Evolutionary conservation across 2,888 invertebrate species (phyloP), one percentile per base, ranked within the genome.

Genomic region (Orchesellides sinensis): DNA sequence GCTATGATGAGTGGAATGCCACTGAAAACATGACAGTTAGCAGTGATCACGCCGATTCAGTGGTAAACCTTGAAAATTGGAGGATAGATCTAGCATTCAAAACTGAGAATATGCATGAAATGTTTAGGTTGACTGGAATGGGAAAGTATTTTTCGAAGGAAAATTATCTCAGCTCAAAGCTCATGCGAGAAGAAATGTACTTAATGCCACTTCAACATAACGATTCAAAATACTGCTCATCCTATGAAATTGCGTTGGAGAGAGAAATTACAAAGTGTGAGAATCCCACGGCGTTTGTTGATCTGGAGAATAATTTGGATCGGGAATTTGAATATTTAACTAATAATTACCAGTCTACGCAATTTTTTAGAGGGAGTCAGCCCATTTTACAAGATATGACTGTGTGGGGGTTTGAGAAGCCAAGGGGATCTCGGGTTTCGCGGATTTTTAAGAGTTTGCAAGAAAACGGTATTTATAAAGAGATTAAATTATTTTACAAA

Each of bases 401-500:
- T 29, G 14, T 63, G 0, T 63, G 63, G 63, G 17, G 21, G 14
- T 63, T 63, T 35, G 63, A 63, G 1, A 63, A 63, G 12, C 19
- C 35, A 2, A 1, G 21, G 6, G 63, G 63, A 35, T 63, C 63
- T 14, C 12, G 12, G 1, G 0, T 63, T 10, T 21, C 63, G 0
- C 0, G 35, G 1, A 17, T 35, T 21, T 63, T 63, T 35, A 10
- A n/a, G 6, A 14, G 8, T 21, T 35, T 35, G 19, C 1, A 35
- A 14, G 63, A 63, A 63, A 63, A 14, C 21, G 63, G 63, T 1
- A 63, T 63, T 40, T 63, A 63, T 35, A 3, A 3, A 6, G 32
- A 63, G 14, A 10, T 63, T 5, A 21, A 63, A 10, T 63, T 21
- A 21, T 63, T 63, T 40, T 63, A 63, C 21, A 32, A 32, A 12